Base-by-base conservation (phyloP, 53 echinoderm and acorn worm species). In the Actinopyga echinites region DNA sequence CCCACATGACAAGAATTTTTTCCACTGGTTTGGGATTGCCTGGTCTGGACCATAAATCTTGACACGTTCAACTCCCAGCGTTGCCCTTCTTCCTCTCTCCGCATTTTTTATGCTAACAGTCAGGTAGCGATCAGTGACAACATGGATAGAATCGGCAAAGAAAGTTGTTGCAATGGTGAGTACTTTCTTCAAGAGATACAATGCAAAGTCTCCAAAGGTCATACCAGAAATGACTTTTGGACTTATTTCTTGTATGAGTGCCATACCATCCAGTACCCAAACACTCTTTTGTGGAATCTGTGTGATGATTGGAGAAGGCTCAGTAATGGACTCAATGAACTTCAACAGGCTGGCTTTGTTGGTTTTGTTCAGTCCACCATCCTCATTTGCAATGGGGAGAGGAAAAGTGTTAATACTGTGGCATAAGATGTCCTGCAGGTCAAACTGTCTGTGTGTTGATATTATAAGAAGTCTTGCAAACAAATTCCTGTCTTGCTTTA, bases 241-340 rank as follows among this genome's bases (percentile, higher is more conserved):
- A 36, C 32, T 65, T 2, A 85, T 26, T 53, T 86, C 83, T 57
- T 90, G 90, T 17, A 90, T 37, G 63, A 90, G 86, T n/a, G 90
- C 90, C 90, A 90, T 90, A 15, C 83, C 90, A 83, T 90, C 90
- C 44, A 87, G 9, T 33, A 87, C 44, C 87, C 82, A 87, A 32
- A 66, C 60, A 57, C 82, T 80, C n/a, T 67, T 64, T 26, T 65
- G 15, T 22, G 81, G 81, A 52, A 82, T 58, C 10, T 37, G 23
- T 37, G 40, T 57, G 10, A 81, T 40, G 68, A 69, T 21, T 49
- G 87, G 82, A 44, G 68, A 52, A 54, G 87, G 73, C 54, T 56
- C 30, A 19, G 54, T 49, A 10, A 66, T 54, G 34, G 87, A 87
- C 71, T 87, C 87, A 55, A 87, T 33, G 58, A 57, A 68, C 53